Conservation (phyloP, 53 echinoderm and acorn worm species). For the Apostichopus leukothele region DNA sequence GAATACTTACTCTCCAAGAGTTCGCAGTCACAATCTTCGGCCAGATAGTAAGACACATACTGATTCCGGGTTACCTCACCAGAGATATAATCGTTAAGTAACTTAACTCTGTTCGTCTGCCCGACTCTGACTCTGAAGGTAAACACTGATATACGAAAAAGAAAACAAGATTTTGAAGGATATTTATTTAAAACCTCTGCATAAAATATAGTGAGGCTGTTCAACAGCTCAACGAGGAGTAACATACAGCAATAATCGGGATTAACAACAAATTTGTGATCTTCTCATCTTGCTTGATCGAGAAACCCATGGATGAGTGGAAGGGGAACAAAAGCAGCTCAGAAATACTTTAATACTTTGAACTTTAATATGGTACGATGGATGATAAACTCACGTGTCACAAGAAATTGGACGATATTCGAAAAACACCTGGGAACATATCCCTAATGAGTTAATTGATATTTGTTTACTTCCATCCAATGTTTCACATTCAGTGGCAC, state of each 20-base stretch:
- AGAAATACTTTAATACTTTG: not conserved
- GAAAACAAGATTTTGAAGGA: not conserved
- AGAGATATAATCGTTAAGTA: not conserved
- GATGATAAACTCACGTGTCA: no score
- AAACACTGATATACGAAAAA: not conserved
- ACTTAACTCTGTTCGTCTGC: not conserved
- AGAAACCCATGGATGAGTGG: not conserved
- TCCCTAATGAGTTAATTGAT: no score
- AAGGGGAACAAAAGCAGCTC: no score
- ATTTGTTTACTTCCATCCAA: no score
- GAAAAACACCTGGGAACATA: no score
- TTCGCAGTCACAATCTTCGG: not conserved
- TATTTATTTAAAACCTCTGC: no score
- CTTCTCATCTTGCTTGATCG: not conserved
- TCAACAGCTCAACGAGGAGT: no score
- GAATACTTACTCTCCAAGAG: not conserved
- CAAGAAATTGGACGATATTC: no score
- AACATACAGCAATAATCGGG: no score
- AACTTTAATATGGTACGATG: no score
- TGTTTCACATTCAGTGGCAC: no score
- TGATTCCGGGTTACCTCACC: not conserved
- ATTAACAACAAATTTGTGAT: not conserved
- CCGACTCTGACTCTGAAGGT: not conserved
- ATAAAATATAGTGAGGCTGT: no score
- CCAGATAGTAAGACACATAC: not conserved